Percentiles rank a stretch among this genome's conserved stretches.
phyloP scores from a whole-genome alignment of 2,888 invertebrate genomes.

The Sthenelais limicola region DNA sequence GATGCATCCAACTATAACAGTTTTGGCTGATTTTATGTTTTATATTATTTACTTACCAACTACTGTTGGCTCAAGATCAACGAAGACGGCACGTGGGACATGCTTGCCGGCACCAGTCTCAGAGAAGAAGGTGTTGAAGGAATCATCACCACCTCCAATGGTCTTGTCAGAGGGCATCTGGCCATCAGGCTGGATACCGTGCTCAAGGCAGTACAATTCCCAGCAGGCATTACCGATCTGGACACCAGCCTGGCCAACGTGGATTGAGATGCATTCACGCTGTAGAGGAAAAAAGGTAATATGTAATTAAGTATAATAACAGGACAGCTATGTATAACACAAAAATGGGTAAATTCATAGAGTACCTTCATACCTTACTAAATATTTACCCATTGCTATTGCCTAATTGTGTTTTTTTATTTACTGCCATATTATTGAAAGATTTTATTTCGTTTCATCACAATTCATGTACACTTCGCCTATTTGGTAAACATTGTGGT shows the following conservation, averaged over 20 bases:
- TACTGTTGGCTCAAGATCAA: constrained; percentile 3
- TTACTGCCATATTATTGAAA: no score
- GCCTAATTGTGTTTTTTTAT: no score
- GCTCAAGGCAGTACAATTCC: constrained; percentile 21
- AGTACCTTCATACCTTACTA: no score
- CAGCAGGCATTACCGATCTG: constrained; percentile 22
- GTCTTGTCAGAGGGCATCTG: constrained; percentile 22
- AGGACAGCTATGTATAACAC: no score
- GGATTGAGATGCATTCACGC: constrained; percentile 6
- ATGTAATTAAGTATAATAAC: not conserved
- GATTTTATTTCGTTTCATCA: no score
- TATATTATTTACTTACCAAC: not conserved
- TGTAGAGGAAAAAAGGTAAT: not conserved
- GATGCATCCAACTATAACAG: no score
- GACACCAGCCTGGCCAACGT: constrained; percentile 22
- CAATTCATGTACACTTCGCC: no score
- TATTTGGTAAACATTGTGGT: no score
- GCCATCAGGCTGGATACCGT: constrained; percentile 22
- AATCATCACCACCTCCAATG: constrained; percentile 1
- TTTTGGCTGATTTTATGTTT: no score
- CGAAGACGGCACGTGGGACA: constrained; percentile 7
- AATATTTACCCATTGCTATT: no score
- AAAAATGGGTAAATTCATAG: no score
- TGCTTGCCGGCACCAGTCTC: constrained; percentile 9
- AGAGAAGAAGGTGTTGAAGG: constrained; percentile 14